phyloP scores from a whole-genome alignment of 1,140 invertebrate genomes.

The Ditylenchus dipsaci region DNA sequence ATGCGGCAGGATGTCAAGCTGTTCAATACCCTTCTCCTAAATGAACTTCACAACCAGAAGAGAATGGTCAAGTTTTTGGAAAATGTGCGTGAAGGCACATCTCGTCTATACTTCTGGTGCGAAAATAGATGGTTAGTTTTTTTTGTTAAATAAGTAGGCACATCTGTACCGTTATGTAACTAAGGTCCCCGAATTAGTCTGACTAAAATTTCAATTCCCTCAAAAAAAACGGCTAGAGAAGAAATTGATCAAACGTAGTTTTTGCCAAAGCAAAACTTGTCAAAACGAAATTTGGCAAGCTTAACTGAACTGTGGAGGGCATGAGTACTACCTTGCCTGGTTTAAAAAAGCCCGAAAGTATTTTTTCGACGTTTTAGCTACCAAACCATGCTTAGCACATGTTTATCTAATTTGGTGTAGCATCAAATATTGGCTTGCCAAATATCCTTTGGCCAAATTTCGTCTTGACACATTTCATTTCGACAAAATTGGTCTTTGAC shows the following conservation, averaged over 20 bases:
- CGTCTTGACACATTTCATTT: too few relatives aligned
- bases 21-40: conserved; percentile 25
- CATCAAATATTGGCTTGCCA: too few relatives aligned
- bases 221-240: neutral
- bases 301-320: too few relatives aligned
- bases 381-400: too few relatives aligned
- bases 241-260: too few relatives aligned
- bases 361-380: neutral
- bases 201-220: too few relatives aligned
- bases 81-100: conserved; percentile 23
- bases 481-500: neutral
- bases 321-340: neutral
- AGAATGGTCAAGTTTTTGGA: conserved; percentile 21
- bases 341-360: neutral
- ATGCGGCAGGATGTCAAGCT: conserved; percentile 30
- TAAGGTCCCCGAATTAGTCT: neutral
- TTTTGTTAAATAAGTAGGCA: neutral
- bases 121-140: conserved; percentile 25
- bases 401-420: too few relatives aligned
- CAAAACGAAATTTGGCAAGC: too few relatives aligned
- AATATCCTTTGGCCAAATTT: too few relatives aligned
- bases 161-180: neutral
- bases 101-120: conserved; percentile 26
- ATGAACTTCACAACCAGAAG: conserved; percentile 16
- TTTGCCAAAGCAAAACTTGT: too few relatives aligned